phyloP scores from a whole-genome alignment of 2,888 invertebrate genomes.

The Tetrapedia diversipes region DNA sequence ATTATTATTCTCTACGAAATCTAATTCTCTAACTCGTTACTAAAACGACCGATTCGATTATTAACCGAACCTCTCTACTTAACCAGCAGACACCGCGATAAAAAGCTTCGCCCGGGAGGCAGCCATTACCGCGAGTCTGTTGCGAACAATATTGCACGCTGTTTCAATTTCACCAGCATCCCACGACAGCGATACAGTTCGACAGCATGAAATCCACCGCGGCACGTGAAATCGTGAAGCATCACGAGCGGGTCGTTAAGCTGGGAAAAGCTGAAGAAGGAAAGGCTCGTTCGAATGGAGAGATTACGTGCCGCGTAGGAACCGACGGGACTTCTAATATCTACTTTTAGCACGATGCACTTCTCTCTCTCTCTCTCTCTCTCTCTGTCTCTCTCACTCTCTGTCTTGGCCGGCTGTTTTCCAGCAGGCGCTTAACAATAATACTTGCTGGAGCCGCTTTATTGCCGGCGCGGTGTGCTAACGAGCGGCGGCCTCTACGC shows the following conservation, averaged over 20 bases:
- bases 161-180: neutral
- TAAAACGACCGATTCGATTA: no score
- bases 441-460: conserved; percentile 69
- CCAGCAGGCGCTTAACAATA: conserved; percentile 68
- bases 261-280: conserved; percentile 31
- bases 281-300: conserved; percentile 58
- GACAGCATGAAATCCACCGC: neutral
- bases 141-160: neutral
- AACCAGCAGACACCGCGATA: no score
- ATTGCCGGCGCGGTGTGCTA: conserved; percentile 66
- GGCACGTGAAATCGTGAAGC: conserved; percentile 17
- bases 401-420: conserved; percentile 37
- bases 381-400: conserved; percentile 10
- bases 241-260: conserved; percentile 37
- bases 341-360: conserved; percentile 63
- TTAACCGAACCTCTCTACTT: no score
- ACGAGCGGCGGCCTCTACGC: conserved; percentile 67
- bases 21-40: no score
- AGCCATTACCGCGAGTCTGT: neutral
- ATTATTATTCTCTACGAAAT: no score
- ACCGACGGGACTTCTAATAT: conserved; percentile 58
- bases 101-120: no score
- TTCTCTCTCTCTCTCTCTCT: neutral
- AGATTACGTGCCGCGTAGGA: conserved; percentile 63
- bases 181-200: conserved; percentile 8